phyloP scores from a whole-genome alignment of 2,797 vertebrate species.

The Staurois parvus region DNA sequence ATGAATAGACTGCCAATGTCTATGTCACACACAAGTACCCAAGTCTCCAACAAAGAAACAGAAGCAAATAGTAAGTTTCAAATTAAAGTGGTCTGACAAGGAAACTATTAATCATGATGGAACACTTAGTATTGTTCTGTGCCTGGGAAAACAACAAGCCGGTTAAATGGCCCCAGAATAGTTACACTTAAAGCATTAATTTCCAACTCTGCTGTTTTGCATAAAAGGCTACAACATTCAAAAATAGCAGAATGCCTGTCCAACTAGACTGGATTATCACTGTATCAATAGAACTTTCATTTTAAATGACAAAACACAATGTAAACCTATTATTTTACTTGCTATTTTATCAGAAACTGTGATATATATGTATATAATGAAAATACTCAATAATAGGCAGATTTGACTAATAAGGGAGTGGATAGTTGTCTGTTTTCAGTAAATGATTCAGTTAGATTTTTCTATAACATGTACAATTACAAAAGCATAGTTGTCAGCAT shows the following conservation, averaged over 20 bases:
- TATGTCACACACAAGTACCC: constrained; percentile 49
- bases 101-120: constrained; percentile 57
- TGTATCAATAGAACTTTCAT: constrained; percentile 20
- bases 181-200: constrained; percentile 41
- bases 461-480: too few species aligned
- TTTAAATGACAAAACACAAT: constrained; percentile 35
- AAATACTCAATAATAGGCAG: too few species aligned
- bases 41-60: constrained; percentile 39
- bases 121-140: constrained; percentile 45
- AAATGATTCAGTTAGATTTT: too few species aligned
- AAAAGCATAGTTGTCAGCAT: too few species aligned
- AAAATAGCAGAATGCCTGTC: constrained; percentile 27
- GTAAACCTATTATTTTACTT: constrained; percentile 7
- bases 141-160: constrained; percentile 44
- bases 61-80: constrained; percentile 41
- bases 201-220: constrained; percentile 16
- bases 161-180: constrained; percentile 38
- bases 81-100: constrained; percentile 56
- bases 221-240: constrained; percentile 17
- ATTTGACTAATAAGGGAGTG: too few species aligned
- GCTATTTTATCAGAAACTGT: constrained; percentile 8
- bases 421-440: too few species aligned
- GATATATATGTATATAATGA: background rate
- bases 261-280: background rate
- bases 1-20: constrained; percentile 54